These are phyloP conservation scores for Drosophila setosimentum DNA, from an alignment of 2,888 invertebrate genomes.

Conservation along the genomic window DNA sequence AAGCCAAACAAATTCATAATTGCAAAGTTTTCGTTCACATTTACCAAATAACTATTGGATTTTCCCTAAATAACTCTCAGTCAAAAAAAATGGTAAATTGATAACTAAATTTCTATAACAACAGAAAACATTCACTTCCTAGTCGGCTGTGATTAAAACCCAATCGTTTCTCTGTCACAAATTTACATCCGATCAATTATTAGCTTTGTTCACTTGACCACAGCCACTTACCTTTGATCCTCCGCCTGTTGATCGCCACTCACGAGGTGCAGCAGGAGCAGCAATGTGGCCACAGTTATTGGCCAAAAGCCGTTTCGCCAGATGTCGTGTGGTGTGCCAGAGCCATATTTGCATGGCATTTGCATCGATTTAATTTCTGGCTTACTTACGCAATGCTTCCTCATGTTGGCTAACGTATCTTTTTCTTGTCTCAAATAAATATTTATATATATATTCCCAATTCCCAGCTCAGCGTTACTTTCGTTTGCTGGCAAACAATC, in stretches of 20 bases:
- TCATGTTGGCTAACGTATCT: slow-evolving; percentile 50
- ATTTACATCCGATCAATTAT: neutral
- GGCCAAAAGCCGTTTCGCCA: slow-evolving; percentile 40
- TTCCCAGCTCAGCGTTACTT: slow-evolving; percentile 4
- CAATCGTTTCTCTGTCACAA: neutral
- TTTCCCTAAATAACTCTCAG: neutral
- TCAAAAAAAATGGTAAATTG: neutral
- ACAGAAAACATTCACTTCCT: slow-evolving; percentile 4
- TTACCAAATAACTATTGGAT: neutral
- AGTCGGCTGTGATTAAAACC: neutral
- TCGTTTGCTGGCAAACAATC: slow-evolving; percentile 6
- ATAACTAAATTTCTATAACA: neutral
- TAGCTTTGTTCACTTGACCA: neutral
- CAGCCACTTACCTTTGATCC: slow-evolving; percentile 64
- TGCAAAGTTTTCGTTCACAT: too few relatives aligned
- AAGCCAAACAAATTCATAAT: neutral
- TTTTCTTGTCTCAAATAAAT: slow-evolving; percentile 3
- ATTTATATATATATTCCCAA: slow-evolving; percentile 13
- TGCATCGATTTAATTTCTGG: slow-evolving; percentile 37
- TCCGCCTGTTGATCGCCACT: slow-evolving; percentile 62
- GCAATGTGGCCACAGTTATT: slow-evolving; percentile 23
- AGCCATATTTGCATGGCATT: slow-evolving; percentile 29
- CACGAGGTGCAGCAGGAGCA: slow-evolving; percentile 43
- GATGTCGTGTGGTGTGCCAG: slow-evolving; percentile 47
- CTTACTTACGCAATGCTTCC: slow-evolving; percentile 78